Evolutionary conservation across 2,797 vertebrate genomes (phyloP).

Genomic region (Micrastur ruficollis): DNA sequence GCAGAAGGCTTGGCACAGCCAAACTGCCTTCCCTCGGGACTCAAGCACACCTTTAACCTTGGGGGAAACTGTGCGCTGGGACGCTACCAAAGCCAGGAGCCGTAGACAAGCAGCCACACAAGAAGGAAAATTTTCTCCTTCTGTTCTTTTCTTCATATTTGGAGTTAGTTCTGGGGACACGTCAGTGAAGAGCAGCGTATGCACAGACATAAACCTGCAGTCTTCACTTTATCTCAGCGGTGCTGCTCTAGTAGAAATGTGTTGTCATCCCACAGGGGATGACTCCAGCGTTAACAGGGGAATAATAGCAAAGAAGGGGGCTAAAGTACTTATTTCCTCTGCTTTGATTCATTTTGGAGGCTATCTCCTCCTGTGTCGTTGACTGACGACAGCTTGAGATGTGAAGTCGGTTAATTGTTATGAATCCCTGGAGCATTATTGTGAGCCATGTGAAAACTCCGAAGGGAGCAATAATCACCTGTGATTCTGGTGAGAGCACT

Average conservation of each 20-base stretch:
- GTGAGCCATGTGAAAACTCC: neutral
- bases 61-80: neutral
- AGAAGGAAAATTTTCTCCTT: neutral
- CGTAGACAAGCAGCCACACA: neutral
- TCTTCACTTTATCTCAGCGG: neutral
- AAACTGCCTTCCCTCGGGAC: neutral
- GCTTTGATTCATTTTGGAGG: neutral
- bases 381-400: neutral
- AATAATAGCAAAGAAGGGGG: neutral
- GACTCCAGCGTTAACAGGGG: neutral
- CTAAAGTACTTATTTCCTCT: neutral
- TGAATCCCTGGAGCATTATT: neutral
- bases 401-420: neutral
- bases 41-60: neutral
- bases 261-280: neutral
- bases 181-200: accelerated
- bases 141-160: neutral
- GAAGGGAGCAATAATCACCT: conserved; percentile 5
- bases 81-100: neutral
- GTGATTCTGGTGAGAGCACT: neutral
- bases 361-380: neutral
- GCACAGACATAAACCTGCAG: neutral
- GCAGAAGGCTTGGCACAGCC: neutral
- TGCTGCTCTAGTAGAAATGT: neutral
- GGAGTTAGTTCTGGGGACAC: neutral